Conservation (phyloP, 2,113 vertebrate genomes). For the Mionectes macconnelli region DNA sequence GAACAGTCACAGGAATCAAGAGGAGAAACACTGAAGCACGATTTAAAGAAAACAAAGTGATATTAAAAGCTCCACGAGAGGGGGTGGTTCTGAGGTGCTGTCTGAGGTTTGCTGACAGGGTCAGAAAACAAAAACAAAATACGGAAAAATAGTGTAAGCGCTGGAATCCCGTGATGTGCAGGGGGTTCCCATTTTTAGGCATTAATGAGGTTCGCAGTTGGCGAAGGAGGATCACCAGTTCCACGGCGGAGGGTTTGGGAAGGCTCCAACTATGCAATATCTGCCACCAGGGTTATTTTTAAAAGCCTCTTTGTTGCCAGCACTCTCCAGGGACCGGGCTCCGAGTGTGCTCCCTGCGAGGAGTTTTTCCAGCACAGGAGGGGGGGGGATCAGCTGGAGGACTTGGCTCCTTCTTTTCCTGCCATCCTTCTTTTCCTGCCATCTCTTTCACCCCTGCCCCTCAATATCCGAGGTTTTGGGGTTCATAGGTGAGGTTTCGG, state of each 20-base stretch:
- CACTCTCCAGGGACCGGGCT: background rate
- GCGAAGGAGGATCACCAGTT: background rate
- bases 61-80: background rate
- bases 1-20: fast-evolving
- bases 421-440: background rate
- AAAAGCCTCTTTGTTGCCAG: background rate
- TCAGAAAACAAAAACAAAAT: background rate
- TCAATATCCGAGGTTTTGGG: too few relatives aligned
- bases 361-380: background rate
- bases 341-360: background rate
- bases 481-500: background rate
- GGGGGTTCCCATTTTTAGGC: background rate
- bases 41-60: background rate
- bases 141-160: fast-evolving
- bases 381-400: background rate
- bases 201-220: background rate
- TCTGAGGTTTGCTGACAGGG: background rate
- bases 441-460: background rate
- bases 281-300: conserved; percentile 35
- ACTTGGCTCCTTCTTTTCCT: background rate
- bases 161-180: background rate
- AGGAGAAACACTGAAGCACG: background rate
- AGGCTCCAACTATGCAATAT: background rate
- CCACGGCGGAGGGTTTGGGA: background rate
- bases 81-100: background rate